Conservation (phyloP, 92 coral and sea anemone genomes). For the Phymanthus crucifer region DNA sequence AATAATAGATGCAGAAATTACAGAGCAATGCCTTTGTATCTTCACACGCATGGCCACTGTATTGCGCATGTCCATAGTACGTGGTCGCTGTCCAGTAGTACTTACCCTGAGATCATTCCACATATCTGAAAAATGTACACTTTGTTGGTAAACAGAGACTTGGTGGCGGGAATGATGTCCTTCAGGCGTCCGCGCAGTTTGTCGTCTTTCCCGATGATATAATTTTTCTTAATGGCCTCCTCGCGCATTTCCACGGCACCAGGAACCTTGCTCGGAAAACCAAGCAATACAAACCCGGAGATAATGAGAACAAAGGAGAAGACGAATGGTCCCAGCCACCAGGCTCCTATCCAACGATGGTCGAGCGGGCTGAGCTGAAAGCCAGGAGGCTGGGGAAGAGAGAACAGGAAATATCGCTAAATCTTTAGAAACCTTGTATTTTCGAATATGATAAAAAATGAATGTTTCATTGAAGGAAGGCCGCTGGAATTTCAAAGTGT, state of each 20-base stretch:
- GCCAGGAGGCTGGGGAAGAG: conserved; percentile 70
- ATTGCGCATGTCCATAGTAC: neutral
- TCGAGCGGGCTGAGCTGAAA: conserved; percentile 65
- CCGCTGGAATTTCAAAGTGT: too few relatives aligned
- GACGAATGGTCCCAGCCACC: conserved; percentile 93
- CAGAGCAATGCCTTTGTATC: neutral
- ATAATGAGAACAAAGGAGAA: conserved; percentile 53
- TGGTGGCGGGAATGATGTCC: conserved; percentile 37
- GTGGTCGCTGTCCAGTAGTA: neutral
- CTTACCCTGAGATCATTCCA: conserved; percentile 41
- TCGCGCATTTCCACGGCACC: conserved; percentile 58
- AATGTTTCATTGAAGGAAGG: too few relatives aligned
- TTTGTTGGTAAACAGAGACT: conserved; percentile 27
- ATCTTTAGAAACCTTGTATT: too few relatives aligned
- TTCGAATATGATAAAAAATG: too few relatives aligned
- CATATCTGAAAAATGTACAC: conserved; percentile 35
- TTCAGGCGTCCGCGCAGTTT: conserved; percentile 18
- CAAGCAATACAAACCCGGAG: conserved; percentile 62
- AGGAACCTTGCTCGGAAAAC: conserved; percentile 87
- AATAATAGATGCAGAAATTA: neutral
- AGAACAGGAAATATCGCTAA: neutral
- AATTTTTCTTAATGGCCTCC: conserved; percentile 33
- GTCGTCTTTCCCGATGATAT: conserved; percentile 21
- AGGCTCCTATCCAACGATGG: conserved; percentile 94
- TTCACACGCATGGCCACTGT: too few relatives aligned